Evolutionary conservation across 1,140 invertebrate genomes (phyloP).

Genomic region (Hypothenemus hampei): DNA sequence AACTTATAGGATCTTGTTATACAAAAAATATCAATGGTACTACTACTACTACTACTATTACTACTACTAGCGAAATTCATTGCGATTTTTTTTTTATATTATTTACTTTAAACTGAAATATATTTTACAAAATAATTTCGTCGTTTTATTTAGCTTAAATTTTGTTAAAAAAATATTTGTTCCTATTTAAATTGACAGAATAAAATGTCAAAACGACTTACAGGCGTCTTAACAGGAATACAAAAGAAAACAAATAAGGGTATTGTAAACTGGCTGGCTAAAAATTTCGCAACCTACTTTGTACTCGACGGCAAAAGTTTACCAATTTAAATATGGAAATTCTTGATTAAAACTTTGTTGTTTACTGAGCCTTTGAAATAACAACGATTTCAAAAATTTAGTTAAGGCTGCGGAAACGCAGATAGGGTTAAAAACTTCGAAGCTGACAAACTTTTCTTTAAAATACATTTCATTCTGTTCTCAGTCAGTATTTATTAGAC

Average conservation of each 20-base stretch:
- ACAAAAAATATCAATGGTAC: constrained; percentile 26
- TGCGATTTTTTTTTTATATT: constrained; percentile 8
- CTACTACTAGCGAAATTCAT: constrained; percentile 19
- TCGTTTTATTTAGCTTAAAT: neutral
- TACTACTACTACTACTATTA: too few species aligned
- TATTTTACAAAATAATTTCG: neutral
- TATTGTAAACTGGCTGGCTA: constrained; percentile 9
- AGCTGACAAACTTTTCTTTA: neutral
- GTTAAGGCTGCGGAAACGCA: neutral
- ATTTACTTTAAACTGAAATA: too few species aligned
- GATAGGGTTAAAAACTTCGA: constrained; percentile 1
- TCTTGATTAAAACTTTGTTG: constrained; percentile 24
- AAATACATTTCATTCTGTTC: too few species aligned
- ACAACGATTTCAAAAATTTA: constrained; percentile 12
- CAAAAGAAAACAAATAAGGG: neutral
- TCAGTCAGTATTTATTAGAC: too few species aligned
- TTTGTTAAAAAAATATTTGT: too few species aligned
- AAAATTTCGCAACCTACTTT: constrained; percentile 18
- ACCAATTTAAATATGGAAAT: constrained; percentile 25
- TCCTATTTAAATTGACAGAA: too few species aligned
- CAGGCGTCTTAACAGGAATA: neutral
- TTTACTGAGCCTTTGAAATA: constrained; percentile 21
- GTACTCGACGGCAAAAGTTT: constrained; percentile 12
- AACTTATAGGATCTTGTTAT: constrained; percentile 23
- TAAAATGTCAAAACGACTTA: neutral